Evolutionary conservation across 2,888 invertebrate species (phyloP).

Genomic region (Agrochola macilenta): DNA sequence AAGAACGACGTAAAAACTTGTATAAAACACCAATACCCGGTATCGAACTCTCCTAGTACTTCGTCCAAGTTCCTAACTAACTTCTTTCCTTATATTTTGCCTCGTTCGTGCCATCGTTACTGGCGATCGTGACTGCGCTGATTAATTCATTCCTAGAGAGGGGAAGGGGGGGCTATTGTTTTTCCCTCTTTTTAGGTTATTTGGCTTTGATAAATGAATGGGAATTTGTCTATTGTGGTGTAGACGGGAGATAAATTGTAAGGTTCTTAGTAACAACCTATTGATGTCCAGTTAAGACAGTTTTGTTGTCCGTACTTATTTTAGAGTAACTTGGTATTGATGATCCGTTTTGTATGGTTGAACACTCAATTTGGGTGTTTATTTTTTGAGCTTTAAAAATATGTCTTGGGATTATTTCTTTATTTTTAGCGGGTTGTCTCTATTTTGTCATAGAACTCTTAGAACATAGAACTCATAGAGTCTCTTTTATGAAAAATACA

Average conservation of each 20-base stretch:
- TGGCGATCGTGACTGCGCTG: slow-evolving; percentile 85
- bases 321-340: slow-evolving; percentile 43
- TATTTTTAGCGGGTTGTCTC: neutral
- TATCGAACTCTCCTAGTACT: slow-evolving; percentile 77
- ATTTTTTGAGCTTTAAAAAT: neutral
- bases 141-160: slow-evolving; percentile 81
- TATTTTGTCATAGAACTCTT: neutral
- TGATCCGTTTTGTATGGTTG: slow-evolving; percentile 33
- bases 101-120: slow-evolving; percentile 85
- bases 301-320: slow-evolving; percentile 52
- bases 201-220: slow-evolving; percentile 76
- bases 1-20: slow-evolving; percentile 74
- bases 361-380: slow-evolving; percentile 38
- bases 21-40: slow-evolving; percentile 78
- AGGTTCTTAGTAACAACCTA: slow-evolving; percentile 60
- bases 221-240: slow-evolving; percentile 74
- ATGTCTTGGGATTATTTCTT: neutral
- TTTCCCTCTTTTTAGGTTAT: slow-evolving; percentile 76
- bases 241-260: slow-evolving; percentile 69
- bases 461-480: too few relatives aligned
- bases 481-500: neutral
- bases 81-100: slow-evolving; percentile 80
- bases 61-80: slow-evolving; percentile 74
- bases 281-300: slow-evolving; percentile 60
- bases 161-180: slow-evolving; percentile 75